Conservation (phyloP, 2,888 invertebrate species). For the Allacma fusca region DNA sequence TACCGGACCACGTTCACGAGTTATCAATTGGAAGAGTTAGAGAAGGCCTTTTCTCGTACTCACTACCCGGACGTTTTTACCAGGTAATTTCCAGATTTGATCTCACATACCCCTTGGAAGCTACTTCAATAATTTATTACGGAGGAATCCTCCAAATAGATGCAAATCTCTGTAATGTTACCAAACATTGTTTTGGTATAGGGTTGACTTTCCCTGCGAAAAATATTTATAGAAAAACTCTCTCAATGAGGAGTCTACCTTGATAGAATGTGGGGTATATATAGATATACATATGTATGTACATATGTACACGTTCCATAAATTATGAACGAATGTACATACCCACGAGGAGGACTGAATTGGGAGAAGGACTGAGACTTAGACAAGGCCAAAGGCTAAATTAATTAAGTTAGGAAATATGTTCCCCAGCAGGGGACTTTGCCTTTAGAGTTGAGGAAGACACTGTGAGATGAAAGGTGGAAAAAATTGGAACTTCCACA, state of each 20-base stretch:
- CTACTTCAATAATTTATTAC: too few species aligned
- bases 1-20: slow-evolving; percentile 93
- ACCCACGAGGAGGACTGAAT: too few species aligned
- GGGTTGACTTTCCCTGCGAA: too few species aligned
- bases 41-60: slow-evolving; percentile 97
- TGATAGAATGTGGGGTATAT: too few species aligned
- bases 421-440: slow-evolving; percentile 45
- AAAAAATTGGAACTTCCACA: slow-evolving; percentile 17
- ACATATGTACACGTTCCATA: too few species aligned
- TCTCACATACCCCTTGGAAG: not conserved
- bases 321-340: too few species aligned
- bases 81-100: slow-evolving; percentile 69
- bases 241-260: too few species aligned
- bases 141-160: too few species aligned
- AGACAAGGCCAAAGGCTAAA: slow-evolving; percentile 43
- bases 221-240: too few species aligned
- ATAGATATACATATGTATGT: too few species aligned
- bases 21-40: slow-evolving; percentile 92
- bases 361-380: slow-evolving; percentile 9
- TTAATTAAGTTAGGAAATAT: slow-evolving; percentile 45
- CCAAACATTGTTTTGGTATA: too few species aligned
- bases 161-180: too few species aligned
- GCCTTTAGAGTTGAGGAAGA: slow-evolving; percentile 36
- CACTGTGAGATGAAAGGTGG: not conserved
- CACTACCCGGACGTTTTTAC: slow-evolving; percentile 99